phyloP scores from a whole-genome alignment of 2,113 vertebrate genomes.

The Potamarius usumacintae region DNA sequence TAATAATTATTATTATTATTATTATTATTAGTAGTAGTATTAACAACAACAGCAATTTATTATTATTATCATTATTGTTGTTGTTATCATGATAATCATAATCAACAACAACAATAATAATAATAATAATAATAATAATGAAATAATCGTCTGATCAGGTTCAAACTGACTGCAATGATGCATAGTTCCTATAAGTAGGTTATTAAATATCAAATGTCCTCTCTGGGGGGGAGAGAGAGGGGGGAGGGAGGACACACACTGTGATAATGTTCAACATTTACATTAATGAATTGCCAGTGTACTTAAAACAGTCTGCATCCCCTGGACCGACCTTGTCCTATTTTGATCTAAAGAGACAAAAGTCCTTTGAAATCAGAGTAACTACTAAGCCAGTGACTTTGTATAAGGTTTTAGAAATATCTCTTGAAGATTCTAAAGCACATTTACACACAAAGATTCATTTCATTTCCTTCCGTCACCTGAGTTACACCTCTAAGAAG shows the following conservation, averaged over 20 bases:
- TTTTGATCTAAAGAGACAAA: neutral
- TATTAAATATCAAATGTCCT: neutral
- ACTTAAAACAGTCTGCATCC: neutral
- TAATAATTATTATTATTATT: neutral
- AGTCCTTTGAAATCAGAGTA: neutral
- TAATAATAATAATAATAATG: neutral
- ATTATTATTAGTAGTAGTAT: neutral
- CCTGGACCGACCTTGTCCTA: neutral
- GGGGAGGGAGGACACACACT: neutral
- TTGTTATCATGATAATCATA: no score
- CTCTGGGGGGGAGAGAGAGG: neutral
- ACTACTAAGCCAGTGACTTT: neutral
- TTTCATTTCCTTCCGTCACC: neutral
- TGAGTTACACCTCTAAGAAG: neutral
- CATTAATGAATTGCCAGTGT: neutral
- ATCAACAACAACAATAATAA: neutral
- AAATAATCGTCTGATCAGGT: neutral
- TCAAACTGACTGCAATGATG: conserved; percentile 22
- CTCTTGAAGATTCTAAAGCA: neutral
- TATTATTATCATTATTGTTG: no score
- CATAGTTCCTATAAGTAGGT: conserved; percentile 20
- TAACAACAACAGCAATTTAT: neutral
- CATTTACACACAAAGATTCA: neutral
- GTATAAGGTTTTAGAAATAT: neutral
- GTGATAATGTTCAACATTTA: neutral